Conservation (phyloP, 1,140 invertebrate species). For the Leptinotarsa texana region DNA sequence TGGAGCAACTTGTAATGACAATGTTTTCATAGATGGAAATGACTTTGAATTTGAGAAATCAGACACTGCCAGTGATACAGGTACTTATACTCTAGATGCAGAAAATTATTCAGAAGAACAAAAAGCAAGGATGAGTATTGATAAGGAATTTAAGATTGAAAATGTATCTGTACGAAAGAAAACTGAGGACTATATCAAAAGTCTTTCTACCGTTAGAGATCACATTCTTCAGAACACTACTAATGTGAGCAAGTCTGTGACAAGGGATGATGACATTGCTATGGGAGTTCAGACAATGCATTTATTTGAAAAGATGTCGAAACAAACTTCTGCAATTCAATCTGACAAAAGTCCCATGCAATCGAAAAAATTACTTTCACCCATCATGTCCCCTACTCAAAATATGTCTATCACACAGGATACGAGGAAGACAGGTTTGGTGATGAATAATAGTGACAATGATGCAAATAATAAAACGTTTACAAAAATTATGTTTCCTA, state of each 20-base stretch:
- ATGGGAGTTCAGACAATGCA: constrained; percentile 18
- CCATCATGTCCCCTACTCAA: constrained; percentile 53
- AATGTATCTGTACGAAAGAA: constrained; percentile 56
- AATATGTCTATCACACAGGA: constrained; percentile 49
- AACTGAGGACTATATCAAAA: constrained; percentile 56
- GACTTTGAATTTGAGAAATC: constrained; percentile 56
- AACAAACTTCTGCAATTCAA: constrained; percentile 23
- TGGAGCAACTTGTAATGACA: constrained; percentile 28
- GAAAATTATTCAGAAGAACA: constrained; percentile 83
- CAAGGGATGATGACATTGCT: constrained; percentile 23
- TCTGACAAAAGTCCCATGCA: constrained; percentile 9
- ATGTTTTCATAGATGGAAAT: constrained; percentile 36
- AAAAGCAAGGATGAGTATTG: constrained; percentile 84
- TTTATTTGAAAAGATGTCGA: neutral
- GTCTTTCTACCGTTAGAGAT: constrained; percentile 36
- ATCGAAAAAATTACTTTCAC: constrained; percentile 43
- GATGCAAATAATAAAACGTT: constrained; percentile 36
- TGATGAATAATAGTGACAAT: constrained; percentile 35
- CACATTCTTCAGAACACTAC: constrained; percentile 17
- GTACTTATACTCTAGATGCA: constrained; percentile 86
- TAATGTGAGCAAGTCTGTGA: neutral
- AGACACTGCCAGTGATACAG: constrained; percentile 77
- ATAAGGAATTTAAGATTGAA: constrained; percentile 71
- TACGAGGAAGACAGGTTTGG: constrained; percentile 16
- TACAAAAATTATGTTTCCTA: constrained; percentile 49